Percentiles rank a stretch among this genome's conserved stretches.
Evolutionary conservation across 1,140 invertebrate genomes (phyloP).

Genomic region (Zaprionus capensis): DNA sequence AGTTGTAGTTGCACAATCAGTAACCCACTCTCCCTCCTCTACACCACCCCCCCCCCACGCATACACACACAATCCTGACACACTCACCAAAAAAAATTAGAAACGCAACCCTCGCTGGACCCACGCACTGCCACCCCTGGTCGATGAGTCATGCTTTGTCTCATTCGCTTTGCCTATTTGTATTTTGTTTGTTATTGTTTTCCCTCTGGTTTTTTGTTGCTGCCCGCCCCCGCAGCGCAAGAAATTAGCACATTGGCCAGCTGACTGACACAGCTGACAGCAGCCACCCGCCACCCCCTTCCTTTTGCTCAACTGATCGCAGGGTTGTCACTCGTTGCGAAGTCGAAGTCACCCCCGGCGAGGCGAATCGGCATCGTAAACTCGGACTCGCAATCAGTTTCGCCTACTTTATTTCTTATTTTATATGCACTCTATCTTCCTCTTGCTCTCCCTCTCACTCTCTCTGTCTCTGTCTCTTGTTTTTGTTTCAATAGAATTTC

Average conservation of each 20-base stretch:
- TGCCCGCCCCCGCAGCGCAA: constrained; percentile 17
- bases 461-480: background rate
- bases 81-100: background rate
- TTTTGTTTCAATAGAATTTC: constrained; percentile 51
- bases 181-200: constrained; percentile 35
- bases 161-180: constrained; percentile 47
- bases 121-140: constrained; percentile 33
- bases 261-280: constrained; percentile 42
- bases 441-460: background rate
- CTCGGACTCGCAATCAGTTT: constrained; percentile 28
- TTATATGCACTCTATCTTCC: background rate
- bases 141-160: constrained; percentile 43
- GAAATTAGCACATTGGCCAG: constrained; percentile 47
- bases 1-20: constrained; percentile 26
- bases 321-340: constrained; percentile 12
- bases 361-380: background rate
- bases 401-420: constrained; percentile 22
- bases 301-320: constrained; percentile 5
- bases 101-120: constrained; percentile 17
- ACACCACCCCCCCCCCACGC: background rate
- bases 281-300: background rate
- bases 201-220: background rate
- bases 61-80: background rate
- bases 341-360: background rate
- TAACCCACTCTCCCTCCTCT: too few relatives aligned